Conservation (phyloP, 1,140 invertebrate species). For the Musca vetustissima region DNA sequence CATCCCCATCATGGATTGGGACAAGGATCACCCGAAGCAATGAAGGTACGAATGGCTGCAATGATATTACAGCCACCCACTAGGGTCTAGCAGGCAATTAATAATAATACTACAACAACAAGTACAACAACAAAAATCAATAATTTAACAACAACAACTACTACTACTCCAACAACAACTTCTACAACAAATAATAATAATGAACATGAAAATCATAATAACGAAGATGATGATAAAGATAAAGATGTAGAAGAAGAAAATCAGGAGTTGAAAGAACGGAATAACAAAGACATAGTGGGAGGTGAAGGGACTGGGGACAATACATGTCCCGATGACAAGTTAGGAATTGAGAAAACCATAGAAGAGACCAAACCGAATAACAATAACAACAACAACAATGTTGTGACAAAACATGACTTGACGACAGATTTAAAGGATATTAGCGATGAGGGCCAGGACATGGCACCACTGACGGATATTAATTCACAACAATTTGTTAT, state of each 20-base stretch:
- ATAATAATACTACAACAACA: slow-evolving; percentile 41
- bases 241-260: not conserved
- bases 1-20: slow-evolving; percentile 45
- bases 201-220: slow-evolving; percentile 31
- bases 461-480: slow-evolving; percentile 40
- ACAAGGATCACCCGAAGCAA: slow-evolving; percentile 65
- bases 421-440: no score
- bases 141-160: no score
- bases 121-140: slow-evolving; percentile 32
- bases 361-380: not conserved
- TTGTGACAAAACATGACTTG: no score
- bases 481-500: slow-evolving; percentile 9
- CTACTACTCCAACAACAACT: slow-evolving; percentile 26
- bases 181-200: slow-evolving; percentile 18
- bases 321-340: no score
- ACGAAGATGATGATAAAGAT: slow-evolving; percentile 30
- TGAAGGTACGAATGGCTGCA: slow-evolving; percentile 77
- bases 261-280: not conserved
- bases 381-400: no score
- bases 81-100: slow-evolving; percentile 69
- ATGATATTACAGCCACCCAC: slow-evolving; percentile 77
- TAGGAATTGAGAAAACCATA: no score
- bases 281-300: not conserved
- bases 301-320: not conserved
- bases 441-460: no score